Base-by-base conservation (phyloP, 2,888 invertebrate species). In the Phortica magna region DNA sequence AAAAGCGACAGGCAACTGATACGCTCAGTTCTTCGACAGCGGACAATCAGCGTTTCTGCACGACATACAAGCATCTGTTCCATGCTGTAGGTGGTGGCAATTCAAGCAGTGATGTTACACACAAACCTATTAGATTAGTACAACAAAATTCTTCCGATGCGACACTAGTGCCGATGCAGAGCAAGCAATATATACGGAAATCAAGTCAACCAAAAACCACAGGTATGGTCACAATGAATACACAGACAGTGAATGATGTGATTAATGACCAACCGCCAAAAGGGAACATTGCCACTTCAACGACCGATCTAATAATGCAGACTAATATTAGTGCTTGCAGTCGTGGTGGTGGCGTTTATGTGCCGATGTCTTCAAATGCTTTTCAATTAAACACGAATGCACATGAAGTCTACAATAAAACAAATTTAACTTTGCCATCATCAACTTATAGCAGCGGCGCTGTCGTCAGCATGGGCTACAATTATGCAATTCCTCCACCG, bases 201-300 rank as follows among this genome's bases (percentile, higher is more conserved):
- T 7, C 41, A 12, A 31, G 19, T n/a, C 31, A 65, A 31, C 10
- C 39, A n/a, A 10, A n/a, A 14, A 14, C 14, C 39, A 61, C 10
- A 17, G 14, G 39, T 65, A 19, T 65, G n/a, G 59, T 59, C 17
- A 71, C 68, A 19, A 68, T 19, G 19, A 43, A 68, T 43, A 68
- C 70, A n/a, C 70, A 71, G 14, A 71, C 70, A 7, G 19, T 22
- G n/a, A 17, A 19, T 10, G 7, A n/a, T 22, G 61, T 19, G 22
- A 12, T 9, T 19, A 17, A 19, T 1, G 9, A 5, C n/a, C 43
- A 19, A 1, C 10, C 19, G 14, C 68, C 14, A 3, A 70, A 55
- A 31, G 53, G 22, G 31, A 71, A 43, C 43, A 31, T 71, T 22
- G 70, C 17, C 19, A 71, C 70, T 14, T 71, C 70, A n/a, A 71